These are phyloP conservation scores for Barbus barbus DNA, from an alignment of 2,113 vertebrate species.

Conservation along the genomic window DNA sequence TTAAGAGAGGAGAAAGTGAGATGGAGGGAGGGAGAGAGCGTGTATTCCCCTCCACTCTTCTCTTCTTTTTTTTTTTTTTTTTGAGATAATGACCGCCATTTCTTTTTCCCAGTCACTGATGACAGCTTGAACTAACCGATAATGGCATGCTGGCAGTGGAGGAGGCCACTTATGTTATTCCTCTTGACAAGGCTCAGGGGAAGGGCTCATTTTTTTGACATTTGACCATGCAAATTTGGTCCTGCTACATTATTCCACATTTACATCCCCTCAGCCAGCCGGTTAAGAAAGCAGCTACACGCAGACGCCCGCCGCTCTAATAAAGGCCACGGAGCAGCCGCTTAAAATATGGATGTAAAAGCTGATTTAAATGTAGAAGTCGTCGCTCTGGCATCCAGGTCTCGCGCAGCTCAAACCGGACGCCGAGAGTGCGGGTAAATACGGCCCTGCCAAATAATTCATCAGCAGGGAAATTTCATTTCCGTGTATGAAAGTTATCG, in stretches of 20 bases:
- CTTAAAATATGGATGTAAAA: slow-evolving; percentile 87
- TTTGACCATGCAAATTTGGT: slow-evolving; percentile 99
- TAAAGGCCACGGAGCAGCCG: slow-evolving; percentile 80
- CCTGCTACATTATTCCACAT: slow-evolving; percentile 99
- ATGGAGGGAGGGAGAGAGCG: slow-evolving; percentile 68
- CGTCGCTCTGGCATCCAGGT: slow-evolving; percentile 69
- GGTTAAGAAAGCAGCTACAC: slow-evolving; percentile 86
- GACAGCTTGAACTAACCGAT: slow-evolving; percentile 95
- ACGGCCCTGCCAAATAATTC: slow-evolving; percentile 64
- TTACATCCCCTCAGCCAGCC: slow-evolving; percentile 90
- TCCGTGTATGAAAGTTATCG: slow-evolving; percentile 46
- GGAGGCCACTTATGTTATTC: slow-evolving; percentile 93
- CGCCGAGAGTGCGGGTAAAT: slow-evolving; percentile 50
- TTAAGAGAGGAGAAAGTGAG: slow-evolving; percentile 65
- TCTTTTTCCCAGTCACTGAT: slow-evolving; percentile 86
- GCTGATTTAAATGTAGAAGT: slow-evolving; percentile 76
- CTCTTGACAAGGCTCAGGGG: slow-evolving; percentile 96
- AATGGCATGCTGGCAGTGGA: slow-evolving; percentile 92
- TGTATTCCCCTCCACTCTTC: slow-evolving; percentile 67
- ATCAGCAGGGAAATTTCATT: slow-evolving; percentile 59
- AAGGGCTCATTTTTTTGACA: slow-evolving; percentile 99
- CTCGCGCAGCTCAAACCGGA: slow-evolving; percentile 63
- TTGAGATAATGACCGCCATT: slow-evolving; percentile 92
- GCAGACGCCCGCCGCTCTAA: slow-evolving; percentile 80
- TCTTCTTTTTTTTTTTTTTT: slow-evolving; percentile 60